Evolutionary conservation across 2,113 vertebrate genomes (phyloP).

Genomic region (Leiothrix lutea): DNA sequence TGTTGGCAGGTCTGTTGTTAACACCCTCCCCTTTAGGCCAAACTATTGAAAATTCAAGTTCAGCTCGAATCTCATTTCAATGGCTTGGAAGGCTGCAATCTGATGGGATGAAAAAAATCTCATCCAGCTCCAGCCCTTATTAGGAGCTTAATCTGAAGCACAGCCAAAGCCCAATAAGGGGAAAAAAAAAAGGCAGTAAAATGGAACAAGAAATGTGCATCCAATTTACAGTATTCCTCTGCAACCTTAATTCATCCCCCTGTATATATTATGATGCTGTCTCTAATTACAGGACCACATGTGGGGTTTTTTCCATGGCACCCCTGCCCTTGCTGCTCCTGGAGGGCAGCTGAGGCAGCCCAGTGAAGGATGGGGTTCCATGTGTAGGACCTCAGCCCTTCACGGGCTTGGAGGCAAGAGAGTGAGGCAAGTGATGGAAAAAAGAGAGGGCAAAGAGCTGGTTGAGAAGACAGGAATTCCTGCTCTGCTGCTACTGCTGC

Average conservation of each 20-base stretch:
- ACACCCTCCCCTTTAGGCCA: constrained; percentile 57
- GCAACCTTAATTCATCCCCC: constrained; percentile 33
- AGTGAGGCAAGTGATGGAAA: neutral
- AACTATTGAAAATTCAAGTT: constrained; percentile 64
- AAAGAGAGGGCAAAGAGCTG: neutral
- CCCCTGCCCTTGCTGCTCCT: neutral
- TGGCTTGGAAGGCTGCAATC: constrained; percentile 44
- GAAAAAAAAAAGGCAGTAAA: neutral
- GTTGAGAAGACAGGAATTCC: neutral
- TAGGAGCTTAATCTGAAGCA: constrained; percentile 53
- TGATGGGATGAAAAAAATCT: constrained; percentile 46
- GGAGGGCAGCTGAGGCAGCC: neutral
- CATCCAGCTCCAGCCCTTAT: constrained; percentile 53
- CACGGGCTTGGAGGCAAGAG: fast-evolving
- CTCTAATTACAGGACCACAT: neutral
- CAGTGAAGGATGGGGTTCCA: neutral
- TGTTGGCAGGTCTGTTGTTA: constrained; percentile 63
- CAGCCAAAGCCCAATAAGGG: constrained; percentile 31
- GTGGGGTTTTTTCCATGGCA: neutral
- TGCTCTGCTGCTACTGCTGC: neutral
- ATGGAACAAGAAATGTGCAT: constrained; percentile 58
- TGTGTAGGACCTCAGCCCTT: neutral
- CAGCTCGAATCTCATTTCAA: constrained; percentile 51
- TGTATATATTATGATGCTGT: fast-evolving
- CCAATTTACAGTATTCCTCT: constrained; percentile 49